phyloP scores from a whole-genome alignment of 2,797 vertebrate species.

The Carcharodon carcharias region DNA sequence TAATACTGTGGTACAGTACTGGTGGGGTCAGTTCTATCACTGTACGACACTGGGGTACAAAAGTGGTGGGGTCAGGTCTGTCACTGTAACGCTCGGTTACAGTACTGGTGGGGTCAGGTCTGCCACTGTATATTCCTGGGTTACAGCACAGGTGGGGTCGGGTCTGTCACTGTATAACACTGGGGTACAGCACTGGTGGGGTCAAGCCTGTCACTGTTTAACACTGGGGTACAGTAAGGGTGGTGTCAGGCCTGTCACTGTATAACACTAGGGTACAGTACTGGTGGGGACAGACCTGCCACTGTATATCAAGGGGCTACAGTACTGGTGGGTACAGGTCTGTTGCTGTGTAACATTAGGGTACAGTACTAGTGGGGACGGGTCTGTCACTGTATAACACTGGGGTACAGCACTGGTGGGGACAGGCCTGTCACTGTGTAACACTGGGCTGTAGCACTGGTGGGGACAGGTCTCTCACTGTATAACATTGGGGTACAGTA shows the following conservation, averaged over 20 bases:
- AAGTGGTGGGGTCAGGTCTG: neutral
- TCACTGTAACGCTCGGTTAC: neutral
- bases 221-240: neutral
- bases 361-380: neutral
- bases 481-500: neutral
- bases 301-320: neutral
- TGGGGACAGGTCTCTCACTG: neutral
- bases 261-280: too few species aligned
- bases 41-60: neutral
- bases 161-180: neutral
- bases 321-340: neutral
- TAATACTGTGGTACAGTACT: neutral
- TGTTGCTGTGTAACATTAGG: neutral
- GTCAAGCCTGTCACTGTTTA: neutral
- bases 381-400: neutral
- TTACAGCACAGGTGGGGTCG: too few species aligned
- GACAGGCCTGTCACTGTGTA: neutral
- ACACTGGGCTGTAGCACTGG: neutral
- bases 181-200: neutral
- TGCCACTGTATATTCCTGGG: neutral
- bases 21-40: neutral
- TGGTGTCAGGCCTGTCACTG: neutral
- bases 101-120: neutral
- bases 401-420: neutral
- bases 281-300: neutral